phyloP scores from a whole-genome alignment of 2,797 vertebrate genomes.

The Acanthornis magna region DNA sequence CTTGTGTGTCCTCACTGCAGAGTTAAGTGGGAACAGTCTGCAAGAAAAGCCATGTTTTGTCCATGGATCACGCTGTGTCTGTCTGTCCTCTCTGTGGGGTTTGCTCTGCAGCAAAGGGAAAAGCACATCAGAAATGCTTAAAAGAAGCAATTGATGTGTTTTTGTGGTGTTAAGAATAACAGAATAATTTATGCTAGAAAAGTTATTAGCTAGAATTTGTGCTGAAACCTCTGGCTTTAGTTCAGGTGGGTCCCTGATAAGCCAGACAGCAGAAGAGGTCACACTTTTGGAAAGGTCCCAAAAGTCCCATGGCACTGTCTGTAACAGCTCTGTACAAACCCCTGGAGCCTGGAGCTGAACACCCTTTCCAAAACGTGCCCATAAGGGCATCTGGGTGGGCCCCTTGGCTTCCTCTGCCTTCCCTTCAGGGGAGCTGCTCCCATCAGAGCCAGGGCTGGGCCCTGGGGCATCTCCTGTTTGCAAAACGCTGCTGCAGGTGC shows the following conservation, averaged over 20 bases:
- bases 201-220: neutral
- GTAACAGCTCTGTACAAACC: neutral
- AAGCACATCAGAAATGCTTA: neutral
- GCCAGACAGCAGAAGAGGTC: neutral
- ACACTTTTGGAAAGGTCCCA: neutral
- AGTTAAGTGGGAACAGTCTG: neutral
- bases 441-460: neutral
- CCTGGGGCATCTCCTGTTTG: fast-evolving
- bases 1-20: neutral
- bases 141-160: neutral
- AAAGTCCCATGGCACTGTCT: neutral
- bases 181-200: neutral
- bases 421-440: neutral
- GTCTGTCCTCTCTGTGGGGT: neutral
- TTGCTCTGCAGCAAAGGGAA: neutral
- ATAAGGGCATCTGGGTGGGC: neutral
- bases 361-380: neutral
- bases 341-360: neutral
- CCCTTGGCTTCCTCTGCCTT: neutral
- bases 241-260: neutral
- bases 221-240: neutral
- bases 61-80: neutral
- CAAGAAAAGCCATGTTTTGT: neutral
- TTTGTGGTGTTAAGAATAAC: neutral
- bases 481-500: neutral